Evolutionary conservation across 1,140 invertebrate species (phyloP), one percentile per base, ranked within the genome.

Genomic region (Calliopsis andreniformis): DNA sequence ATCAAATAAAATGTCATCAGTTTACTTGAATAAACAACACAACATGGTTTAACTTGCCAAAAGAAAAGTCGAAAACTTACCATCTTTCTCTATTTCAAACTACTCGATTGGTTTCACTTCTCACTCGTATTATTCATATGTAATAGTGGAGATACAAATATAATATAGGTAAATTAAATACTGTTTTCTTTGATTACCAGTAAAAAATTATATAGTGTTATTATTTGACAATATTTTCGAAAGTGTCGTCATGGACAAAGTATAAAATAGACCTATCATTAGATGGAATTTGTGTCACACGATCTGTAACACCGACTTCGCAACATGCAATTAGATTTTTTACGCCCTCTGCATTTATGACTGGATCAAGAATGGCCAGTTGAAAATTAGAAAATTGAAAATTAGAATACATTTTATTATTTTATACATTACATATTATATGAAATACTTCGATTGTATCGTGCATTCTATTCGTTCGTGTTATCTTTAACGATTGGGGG

Each of bases 1-100:
- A 90, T 43, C 70, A 51, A 63, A 32, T 16, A 70, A 43, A 23
- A 42, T 43, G 39, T 58, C 1, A 66, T 67, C 30, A 30, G 2
- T n/a, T 45, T 1, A 53, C n/a, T 53, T n/a, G n/a, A n/a, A n/a
- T n/a, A n/a, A 8, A 64, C 10, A 25, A 45, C n/a, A 32, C 5
- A 12, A 3, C 10, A 5, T 39, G 35, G 62, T 39, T 75, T 75
- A 67, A 47, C 30, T 20, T 20, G 42, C 39, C 30, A 67, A 73
- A 58, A 14, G 1, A 4, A 20, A 56, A 49, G 23, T 16, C 7
- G 43, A 32, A n/a, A 32, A 51, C 55, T 76, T 49, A 76, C 72
- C 72, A 76, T 76, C 28, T 56, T 69, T 18, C 2, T 6, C 14
- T 1, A 35, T 43, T 18, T 14, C 55, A 66, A 66, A 67, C n/a